phyloP scores from a whole-genome alignment of 2,797 vertebrate genomes.

The Oryzias dopingdopingensis region DNA sequence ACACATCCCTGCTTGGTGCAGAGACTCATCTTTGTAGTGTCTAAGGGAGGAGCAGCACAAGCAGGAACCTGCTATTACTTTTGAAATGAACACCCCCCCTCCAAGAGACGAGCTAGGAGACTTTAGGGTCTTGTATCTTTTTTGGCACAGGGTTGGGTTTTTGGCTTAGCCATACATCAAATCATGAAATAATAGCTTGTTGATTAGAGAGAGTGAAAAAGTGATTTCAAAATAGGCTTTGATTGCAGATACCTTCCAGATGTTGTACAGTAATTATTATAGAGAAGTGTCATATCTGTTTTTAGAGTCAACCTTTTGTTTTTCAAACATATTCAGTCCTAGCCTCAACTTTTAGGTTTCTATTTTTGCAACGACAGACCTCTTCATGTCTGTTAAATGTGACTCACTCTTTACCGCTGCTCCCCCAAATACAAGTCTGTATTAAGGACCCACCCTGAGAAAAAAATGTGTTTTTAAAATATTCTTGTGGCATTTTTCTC shows the following conservation, averaged over 20 bases:
- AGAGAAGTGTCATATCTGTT: constrained; percentile 29
- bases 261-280: constrained; percentile 20
- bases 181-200: constrained; percentile 48
- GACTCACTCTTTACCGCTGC: neutral
- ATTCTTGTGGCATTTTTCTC: no score
- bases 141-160: constrained; percentile 45
- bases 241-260: constrained; percentile 46
- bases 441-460: no score
- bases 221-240: constrained; percentile 63
- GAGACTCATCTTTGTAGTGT: no score
- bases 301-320: constrained; percentile 30
- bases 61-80: constrained; percentile 14
- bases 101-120: constrained; percentile 36
- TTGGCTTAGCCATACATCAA: constrained; percentile 37
- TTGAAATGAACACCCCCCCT: constrained; percentile 23
- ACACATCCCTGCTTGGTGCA: no score
- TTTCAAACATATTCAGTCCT: constrained; percentile 21
- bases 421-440: neutral
- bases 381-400: neutral
- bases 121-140: constrained; percentile 37
- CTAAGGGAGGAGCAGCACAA: constrained; percentile 1
- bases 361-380: constrained; percentile 2
- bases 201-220: constrained; percentile 27
- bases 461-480: no score
- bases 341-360: constrained; percentile 23